phyloP scores from a whole-genome alignment of 2,888 invertebrate species.

The Pachymerium ferrugineum region DNA sequence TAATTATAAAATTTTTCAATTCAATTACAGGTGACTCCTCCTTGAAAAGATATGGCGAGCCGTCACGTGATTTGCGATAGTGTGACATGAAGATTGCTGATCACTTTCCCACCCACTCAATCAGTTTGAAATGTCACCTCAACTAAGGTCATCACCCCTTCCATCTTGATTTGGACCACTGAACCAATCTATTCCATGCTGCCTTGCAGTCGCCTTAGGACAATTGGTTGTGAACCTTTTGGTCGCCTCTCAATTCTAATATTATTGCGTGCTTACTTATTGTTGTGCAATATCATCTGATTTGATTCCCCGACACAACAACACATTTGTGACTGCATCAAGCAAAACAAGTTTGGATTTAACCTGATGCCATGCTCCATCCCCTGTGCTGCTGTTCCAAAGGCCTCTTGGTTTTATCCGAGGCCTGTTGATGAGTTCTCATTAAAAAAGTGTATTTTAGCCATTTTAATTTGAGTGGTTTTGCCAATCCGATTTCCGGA shows the following conservation, averaged over 20 bases:
- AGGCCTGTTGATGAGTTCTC: slow-evolving; percentile 12
- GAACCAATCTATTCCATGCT: slow-evolving; percentile 19
- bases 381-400: neutral
- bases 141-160: slow-evolving; percentile 19
- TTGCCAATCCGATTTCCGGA: neutral
- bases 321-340: too few species aligned
- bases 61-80: slow-evolving; percentile 3
- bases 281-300: too few species aligned
- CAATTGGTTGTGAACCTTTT: slow-evolving; percentile 20
- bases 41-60: slow-evolving; percentile 7
- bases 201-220: slow-evolving; percentile 27
- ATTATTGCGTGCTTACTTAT: neutral
- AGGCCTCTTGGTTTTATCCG: slow-evolving; percentile 23
- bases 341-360: slow-evolving; percentile 10
- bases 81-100: slow-evolving; percentile 21
- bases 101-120: slow-evolving; percentile 11
- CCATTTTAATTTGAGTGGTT: neutral
- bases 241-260: neutral
- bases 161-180: slow-evolving; percentile 24
- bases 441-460: neutral
- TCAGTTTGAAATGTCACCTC: slow-evolving; percentile 16
- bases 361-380: slow-evolving; percentile 7
- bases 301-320: too few species aligned
- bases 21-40: neutral
- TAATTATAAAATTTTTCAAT: neutral